Conservation (phyloP, 1,140 invertebrate species). For the Drosophila fuyamai region DNA sequence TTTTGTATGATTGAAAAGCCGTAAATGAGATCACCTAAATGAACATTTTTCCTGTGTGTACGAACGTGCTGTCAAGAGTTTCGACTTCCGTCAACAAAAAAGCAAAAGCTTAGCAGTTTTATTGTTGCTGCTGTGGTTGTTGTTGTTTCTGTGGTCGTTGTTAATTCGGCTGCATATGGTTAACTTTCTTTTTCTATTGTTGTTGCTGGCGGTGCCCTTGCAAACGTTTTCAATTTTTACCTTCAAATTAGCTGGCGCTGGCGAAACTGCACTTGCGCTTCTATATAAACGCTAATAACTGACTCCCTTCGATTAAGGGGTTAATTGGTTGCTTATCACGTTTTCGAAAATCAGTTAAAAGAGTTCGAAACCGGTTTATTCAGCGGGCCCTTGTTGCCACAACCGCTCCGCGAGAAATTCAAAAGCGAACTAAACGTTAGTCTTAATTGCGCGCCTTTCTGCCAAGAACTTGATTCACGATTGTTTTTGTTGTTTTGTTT, state of each 20-base stretch:
- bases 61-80: conserved; percentile 35
- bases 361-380: conserved; percentile 61
- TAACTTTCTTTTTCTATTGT: conserved; percentile 78
- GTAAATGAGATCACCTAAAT: too few relatives aligned
- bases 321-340: conserved; percentile 48
- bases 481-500: conserved; percentile 24
- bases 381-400: conserved; percentile 54
- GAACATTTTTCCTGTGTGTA: conserved; percentile 11
- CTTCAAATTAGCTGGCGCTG: conserved; percentile 17
- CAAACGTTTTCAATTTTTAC: conserved; percentile 34
- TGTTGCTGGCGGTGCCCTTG: conserved; percentile 46
- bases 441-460: conserved; percentile 60
- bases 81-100: conserved; percentile 80
- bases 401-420: conserved; percentile 75
- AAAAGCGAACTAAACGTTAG: conserved; percentile 71
- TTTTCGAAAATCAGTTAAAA: conserved; percentile 24
- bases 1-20: too few relatives aligned
- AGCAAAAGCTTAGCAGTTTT: conserved; percentile 51
- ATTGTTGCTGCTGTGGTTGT: conserved; percentile 12
- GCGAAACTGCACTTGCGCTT: conserved; percentile 61
- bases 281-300: conserved; percentile 54
- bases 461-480: conserved; percentile 58
- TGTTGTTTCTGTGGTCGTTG: conserved; percentile 9
- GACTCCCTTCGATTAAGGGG: conserved; percentile 57
- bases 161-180: conserved; percentile 57